Percentiles rank a stretch among this genome's conserved stretches.
phyloP scores from a whole-genome alignment of 2,888 invertebrate species.

The Penaeus monodon region DNA sequence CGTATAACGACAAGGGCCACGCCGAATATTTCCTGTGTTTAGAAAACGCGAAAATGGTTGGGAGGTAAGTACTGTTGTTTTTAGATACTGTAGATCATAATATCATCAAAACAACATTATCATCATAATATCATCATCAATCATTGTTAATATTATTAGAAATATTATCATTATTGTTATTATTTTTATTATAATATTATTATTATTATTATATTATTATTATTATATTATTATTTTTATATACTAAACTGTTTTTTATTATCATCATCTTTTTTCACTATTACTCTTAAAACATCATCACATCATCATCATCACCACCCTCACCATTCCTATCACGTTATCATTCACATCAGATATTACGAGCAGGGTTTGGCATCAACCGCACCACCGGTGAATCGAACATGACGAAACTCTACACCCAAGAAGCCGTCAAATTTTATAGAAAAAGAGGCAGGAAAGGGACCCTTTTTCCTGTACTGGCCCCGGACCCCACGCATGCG shows the following conservation, averaged over 20 bases:
- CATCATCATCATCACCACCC: too few species aligned
- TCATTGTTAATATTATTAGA: not conserved
- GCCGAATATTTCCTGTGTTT: constrained; percentile 72
- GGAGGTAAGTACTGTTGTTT: constrained; percentile 68
- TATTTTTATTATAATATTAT: not conserved
- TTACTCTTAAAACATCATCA: too few species aligned
- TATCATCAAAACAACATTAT: not conserved
- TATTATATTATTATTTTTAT: too few species aligned
- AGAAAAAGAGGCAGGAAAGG: constrained; percentile 66
- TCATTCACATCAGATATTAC: constrained; percentile 69
- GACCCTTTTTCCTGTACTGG: constrained; percentile 71
- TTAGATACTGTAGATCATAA: not conserved
- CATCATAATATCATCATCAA: not conserved
- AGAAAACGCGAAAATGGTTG: constrained; percentile 70
- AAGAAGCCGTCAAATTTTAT: constrained; percentile 70
- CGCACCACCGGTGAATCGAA: constrained; percentile 64
- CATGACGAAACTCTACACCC: constrained; percentile 64
- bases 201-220: too few species aligned
- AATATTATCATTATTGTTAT: not conserved
- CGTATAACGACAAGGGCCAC: constrained; percentile 69
- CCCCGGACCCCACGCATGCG: constrained; percentile 71
- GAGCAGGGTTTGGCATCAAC: constrained; percentile 69
- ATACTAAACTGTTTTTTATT: too few species aligned
- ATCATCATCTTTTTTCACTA: too few species aligned
- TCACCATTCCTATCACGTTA: too few species aligned